phyloP scores from a whole-genome alignment of 92 coral and sea anemone genomes.

The Phenganax marumi region DNA sequence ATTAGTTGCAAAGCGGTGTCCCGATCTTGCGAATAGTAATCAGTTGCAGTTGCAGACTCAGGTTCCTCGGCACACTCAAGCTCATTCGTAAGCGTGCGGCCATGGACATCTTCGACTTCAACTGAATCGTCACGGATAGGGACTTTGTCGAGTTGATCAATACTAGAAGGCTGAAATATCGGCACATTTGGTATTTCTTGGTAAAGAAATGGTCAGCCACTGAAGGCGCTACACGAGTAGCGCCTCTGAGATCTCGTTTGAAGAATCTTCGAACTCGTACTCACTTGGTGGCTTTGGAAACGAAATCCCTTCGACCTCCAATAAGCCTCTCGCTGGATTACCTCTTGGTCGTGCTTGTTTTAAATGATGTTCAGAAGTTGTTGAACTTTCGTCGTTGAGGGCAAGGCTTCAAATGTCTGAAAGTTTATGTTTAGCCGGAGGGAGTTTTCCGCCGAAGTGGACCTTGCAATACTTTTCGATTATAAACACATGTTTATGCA shows the following conservation, averaged over 20 bases:
- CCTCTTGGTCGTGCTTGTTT: slow-evolving; percentile 11
- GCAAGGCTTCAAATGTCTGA: slow-evolving; percentile 39
- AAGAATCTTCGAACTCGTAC: not conserved
- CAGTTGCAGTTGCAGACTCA: too few relatives aligned
- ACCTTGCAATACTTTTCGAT: slow-evolving; percentile 28
- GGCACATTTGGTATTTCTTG: too few relatives aligned
- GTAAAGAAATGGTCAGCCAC: too few relatives aligned
- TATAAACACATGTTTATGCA: slow-evolving; percentile 26
- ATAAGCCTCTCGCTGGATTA: slow-evolving; percentile 51
- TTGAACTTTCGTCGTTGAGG: slow-evolving; percentile 31
- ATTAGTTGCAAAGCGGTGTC: too few relatives aligned
- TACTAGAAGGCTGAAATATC: too few relatives aligned
- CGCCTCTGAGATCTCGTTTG: not conserved
- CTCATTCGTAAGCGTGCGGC: too few relatives aligned
- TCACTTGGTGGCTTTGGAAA: slow-evolving; percentile 43
- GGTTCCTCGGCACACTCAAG: too few relatives aligned
- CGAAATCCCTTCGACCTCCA: slow-evolving; percentile 50
- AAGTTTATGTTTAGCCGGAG: slow-evolving; percentile 47
- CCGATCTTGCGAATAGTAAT: too few relatives aligned
- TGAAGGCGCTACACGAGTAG: too few relatives aligned
- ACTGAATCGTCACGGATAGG: too few relatives aligned
- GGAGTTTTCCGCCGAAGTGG: slow-evolving; percentile 25
- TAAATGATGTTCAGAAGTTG: not conserved
- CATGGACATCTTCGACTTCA: too few relatives aligned
- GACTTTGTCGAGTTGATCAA: too few relatives aligned